Base-by-base conservation (phyloP, 2,113 vertebrate genomes). In the Philantomba maxwellii region DNA sequence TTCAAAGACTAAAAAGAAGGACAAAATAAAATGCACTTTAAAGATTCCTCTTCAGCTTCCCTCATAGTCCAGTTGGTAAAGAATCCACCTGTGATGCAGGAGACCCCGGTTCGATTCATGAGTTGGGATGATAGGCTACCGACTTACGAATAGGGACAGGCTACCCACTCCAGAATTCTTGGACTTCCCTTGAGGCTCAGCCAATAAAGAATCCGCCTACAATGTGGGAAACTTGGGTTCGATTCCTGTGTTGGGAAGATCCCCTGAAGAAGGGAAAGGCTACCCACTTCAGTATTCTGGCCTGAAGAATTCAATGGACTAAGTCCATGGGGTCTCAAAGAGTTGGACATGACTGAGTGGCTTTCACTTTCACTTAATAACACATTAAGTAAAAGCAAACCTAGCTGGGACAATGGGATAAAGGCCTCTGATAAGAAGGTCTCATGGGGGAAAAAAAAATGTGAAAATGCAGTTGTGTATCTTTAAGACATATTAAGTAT, bases 81-180 rank as follows among this genome's bases (percentile, higher is more conserved):
- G 58, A 62, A 30, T 62, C 28, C 6, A 1, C 13, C 28, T 62
- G 60, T 30, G 6, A 15, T 15, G 28, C 28, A 7, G 6, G 60
- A 62, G 28, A 62, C 3, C 13, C 60, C 2, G 0, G 28, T 62
- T 15, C 0, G 2, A 15, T 30, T 30, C 13, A 1, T 5, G 60
- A 15, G 2, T 62, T 0, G 6, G 60, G 28, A 62, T 15, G 60
- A 62, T 62, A 28, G 39, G 39, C 39, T 43, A 43, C 3, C 4
- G 4, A 43, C 39, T 43, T 5, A 43, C 39, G 26, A 30, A 28
- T 30, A 30, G 28, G 12, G 26, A 30, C 30, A 60, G 26, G 26
- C 28, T 14, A 60, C 58, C 58, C 58, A 30, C 1, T 30, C 58
- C 26, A 60, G 12, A 60, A 14, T 14, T 30, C 58, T 14, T 30